Conservation (phyloP, 2,113 vertebrate genomes). For the Melanotaenia duboulayi region DNA sequence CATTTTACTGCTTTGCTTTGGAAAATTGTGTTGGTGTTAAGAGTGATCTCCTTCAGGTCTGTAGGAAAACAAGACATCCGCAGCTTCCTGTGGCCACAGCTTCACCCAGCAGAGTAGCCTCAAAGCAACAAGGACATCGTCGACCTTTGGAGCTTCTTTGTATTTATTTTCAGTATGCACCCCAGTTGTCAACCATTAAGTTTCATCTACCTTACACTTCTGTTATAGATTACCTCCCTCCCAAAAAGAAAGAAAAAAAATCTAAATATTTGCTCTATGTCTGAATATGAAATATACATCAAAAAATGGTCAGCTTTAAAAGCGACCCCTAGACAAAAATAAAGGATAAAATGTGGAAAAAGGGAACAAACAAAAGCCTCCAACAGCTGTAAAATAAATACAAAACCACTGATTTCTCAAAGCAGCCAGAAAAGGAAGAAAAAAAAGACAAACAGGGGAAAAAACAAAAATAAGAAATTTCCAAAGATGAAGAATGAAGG, state of each 20-base stretch:
- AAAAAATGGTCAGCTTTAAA: constrained; percentile 68
- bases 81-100: constrained; percentile 60
- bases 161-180: constrained; percentile 51
- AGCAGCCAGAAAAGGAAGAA: constrained; percentile 61
- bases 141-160: constrained; percentile 15
- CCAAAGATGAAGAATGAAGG: constrained; percentile 52
- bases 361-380: constrained; percentile 36
- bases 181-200: constrained; percentile 50
- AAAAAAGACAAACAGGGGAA: neutral
- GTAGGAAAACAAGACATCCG: constrained; percentile 14
- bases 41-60: neutral
- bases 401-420: constrained; percentile 77
- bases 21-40: constrained; percentile 4
- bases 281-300: constrained; percentile 83
- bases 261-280: constrained; percentile 76
- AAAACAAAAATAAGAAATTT: neutral
- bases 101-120: constrained; percentile 53
- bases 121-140: neutral
- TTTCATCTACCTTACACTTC: constrained; percentile 32
- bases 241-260: constrained; percentile 27
- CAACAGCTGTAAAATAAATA: constrained; percentile 82
- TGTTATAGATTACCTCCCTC: constrained; percentile 25
- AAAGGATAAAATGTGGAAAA: constrained; percentile 48
- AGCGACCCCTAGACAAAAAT: constrained; percentile 60
- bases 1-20: constrained; percentile 9